Base-by-base conservation (phyloP, 2,113 vertebrate species). In the Microtus montanus region DNA sequence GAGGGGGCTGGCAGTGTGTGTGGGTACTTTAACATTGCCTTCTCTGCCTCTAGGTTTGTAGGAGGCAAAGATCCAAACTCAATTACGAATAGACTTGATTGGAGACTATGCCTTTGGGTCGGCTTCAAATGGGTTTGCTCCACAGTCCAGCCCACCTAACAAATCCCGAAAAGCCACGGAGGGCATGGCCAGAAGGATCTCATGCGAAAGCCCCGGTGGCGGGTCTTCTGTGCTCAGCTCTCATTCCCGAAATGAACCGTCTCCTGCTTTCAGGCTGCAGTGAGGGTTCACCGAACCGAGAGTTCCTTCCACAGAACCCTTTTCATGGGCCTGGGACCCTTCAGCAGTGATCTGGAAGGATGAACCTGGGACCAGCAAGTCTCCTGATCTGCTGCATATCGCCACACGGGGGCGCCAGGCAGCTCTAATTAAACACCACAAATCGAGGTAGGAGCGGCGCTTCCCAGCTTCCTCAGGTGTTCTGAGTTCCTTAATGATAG, bases 151-250 rank as follows among this genome's bases (percentile, higher is more conserved):
- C 22, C 24, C 24, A 26, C 7, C 8, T 14, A 3, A 9, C 26
- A 41, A 44, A 12, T 30, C 52, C 33, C 0, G n/a, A 11, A 14
- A 10, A 64, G 14, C 15, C 28, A 7, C 12, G 24, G 44, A 66
- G 28, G 4, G 7, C 1, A 0, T 0, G 5, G 19, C 2, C 1
- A 10, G 20, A 66, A 35, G 3, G 26, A 47, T 20, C 33, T 14
- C 52, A 83, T 38, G 3, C 7, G 47, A 54, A 14, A 30, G 54
- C 5, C 49, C 5, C 2, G 3, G 30, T 24, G 41, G 19, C 14
- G 12, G 17, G 44, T 13, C 38, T 41, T 0, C 0, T 52, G 35
- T 61, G 71, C 66, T 38, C 47, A 9, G 52, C 58, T 75, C 33
- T 61, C 78, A 61, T 63, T 49, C 49, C 35, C 70, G 17, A 20